Conservation (phyloP, 2,888 invertebrate species). For the Hylaea fasciaria region DNA sequence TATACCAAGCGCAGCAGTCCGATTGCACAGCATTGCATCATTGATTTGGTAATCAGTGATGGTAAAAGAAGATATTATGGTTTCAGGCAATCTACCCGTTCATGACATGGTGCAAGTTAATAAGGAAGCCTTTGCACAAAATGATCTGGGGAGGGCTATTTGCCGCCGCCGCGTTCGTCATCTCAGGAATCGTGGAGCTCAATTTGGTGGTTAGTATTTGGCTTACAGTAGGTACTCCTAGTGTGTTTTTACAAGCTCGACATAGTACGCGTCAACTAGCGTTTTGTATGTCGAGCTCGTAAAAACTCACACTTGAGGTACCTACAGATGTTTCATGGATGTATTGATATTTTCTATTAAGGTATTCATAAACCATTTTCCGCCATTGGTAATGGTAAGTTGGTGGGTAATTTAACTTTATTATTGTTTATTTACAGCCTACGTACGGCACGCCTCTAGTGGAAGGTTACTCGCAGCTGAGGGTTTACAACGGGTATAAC, state of each 20-base stretch:
- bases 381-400: not conserved
- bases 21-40: no score
- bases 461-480: constrained; percentile 85
- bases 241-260: no score
- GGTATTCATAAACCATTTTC: not conserved
- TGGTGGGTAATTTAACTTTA: not conserved
- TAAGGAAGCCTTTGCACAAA: constrained; percentile 93
- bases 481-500: constrained; percentile 88
- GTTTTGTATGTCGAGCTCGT: no score
- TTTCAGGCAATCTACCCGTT: constrained; percentile 90
- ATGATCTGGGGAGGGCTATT: constrained; percentile 95
- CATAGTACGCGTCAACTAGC: no score
- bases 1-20: no score
- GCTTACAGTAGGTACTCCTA: no score
- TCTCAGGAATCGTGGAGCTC: constrained; percentile 94
- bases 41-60: not conserved
- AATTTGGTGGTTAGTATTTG: constrained; percentile 86
- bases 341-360: not conserved
- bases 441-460: constrained; percentile 86
- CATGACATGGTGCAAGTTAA: constrained; percentile 87
- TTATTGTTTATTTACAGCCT: constrained; percentile 67
- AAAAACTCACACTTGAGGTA: no score
- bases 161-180: constrained; percentile 93
- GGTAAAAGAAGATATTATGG: constrained; percentile 2
- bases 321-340: no score